Base-by-base conservation (phyloP, 2,113 vertebrate genomes). In the Serilophus lunatus region DNA sequence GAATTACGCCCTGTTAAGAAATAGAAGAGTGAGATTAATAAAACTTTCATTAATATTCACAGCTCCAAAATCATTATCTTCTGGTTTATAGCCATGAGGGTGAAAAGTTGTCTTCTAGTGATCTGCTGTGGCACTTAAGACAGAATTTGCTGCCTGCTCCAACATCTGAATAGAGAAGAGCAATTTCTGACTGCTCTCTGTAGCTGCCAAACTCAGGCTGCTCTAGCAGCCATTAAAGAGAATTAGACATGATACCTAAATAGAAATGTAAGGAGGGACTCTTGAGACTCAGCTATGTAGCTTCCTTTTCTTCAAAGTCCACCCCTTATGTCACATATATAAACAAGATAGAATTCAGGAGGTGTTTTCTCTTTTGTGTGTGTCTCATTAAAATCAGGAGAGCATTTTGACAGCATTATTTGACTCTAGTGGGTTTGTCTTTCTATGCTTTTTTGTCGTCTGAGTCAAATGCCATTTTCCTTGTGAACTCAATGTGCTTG, bases 21-120 rank as follows among this genome's bases (percentile, higher is more conserved):
- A 61, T 16, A 66, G 36, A 72, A 42, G 60, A 88, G 38, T 35
- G 38, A 83, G 17, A 74, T 92, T 36, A 92, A 35, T 86, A 86
- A 94, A 93, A 51, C 24, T 71, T 81, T 92, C 51, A 19, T 90
- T 81, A 96, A 70, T 93, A 84, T 94, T 92, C 88, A 83, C 68
- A 93, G 51, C 26, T 33, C 28, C 51, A 51, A 74, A 65, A 65
- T 80, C 88, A 89, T 77, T 80, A 38, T 88, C 79, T 90, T 20
- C 6, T 4, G 15, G 28, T 80, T 95, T 92, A 50, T 91, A 70
- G 69, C 63, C 35, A 36, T 35, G 47, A 54, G 68, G 29, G 12
- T 47, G 60, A 74, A 50, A 35, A 68, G 18, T 42, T 93, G 31
- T 78, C 47, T 90, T 91, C 19, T 22, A 33, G 60, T 1, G 0